Base-by-base conservation (phyloP, 1,140 invertebrate species). In the Drosophila mayri region DNA sequence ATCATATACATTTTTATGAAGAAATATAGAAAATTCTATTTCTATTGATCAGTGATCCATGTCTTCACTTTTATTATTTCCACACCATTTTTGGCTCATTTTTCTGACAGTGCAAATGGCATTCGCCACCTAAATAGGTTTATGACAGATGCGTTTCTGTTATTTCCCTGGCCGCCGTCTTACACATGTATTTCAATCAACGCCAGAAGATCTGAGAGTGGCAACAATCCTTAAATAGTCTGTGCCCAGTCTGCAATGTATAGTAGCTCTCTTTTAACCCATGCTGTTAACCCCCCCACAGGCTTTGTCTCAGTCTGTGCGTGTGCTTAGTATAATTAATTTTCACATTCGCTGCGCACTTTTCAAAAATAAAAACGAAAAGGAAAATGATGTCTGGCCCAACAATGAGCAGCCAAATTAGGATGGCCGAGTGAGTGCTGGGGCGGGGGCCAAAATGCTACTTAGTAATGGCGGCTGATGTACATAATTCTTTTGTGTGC, bases 321-420 rank as follows among this genome's bases (percentile, higher is more conserved):
- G 60, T 59, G 61, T 72, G 77, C 41, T 76, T 62, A 71, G 75
- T 76, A 77, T 88, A 83, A 88, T 87, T 83, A 79, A 88, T 87
- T 86, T 86, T 79, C 79, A 65, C 74, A 87, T 87, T 87, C 74
- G n/a, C 18, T 63, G 67, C 60, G 47, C 64, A 78, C 57, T 74
- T 66, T 78, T 85, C 37, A 22, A 71, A 81, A 81, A 81, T 74
- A 77, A 86, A 86, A 86, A 81, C 46, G 41, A 59, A 63, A 44
- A 59, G 1, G 50, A 54, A 57, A 63, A 67, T 67, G 25, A 70
- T 75, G 77, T 76, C 43, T 64, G 50, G 71, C 60, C 77, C 68
- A 68, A 80, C 76, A 80, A 75, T 75, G 70, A 79, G 62, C 54
- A 54, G 64, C 77, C 63, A 80, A 75, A 80, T 80, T 76, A 61